These are phyloP conservation scores for Oncorhynchus masou DNA, from an alignment of 2,113 vertebrate genomes.

Conservation along the genomic window DNA sequence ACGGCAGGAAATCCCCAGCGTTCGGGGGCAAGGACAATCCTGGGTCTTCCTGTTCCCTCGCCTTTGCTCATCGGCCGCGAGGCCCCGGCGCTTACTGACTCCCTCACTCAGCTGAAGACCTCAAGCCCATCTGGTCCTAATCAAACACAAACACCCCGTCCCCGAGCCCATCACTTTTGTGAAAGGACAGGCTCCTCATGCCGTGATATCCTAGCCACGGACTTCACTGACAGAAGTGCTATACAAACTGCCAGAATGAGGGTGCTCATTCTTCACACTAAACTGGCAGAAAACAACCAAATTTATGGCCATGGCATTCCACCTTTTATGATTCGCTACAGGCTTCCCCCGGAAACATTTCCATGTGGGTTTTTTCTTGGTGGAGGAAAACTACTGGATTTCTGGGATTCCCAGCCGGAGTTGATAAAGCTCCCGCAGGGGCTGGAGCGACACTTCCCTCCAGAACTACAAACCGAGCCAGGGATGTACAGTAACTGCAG, in stretches of 20 bases:
- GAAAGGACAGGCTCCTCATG: background rate
- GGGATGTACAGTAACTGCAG: constrained; percentile 12
- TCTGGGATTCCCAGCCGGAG: constrained; percentile 55
- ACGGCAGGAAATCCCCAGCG: constrained; percentile 49
- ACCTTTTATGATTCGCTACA: constrained; percentile 31
- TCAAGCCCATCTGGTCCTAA: background rate
- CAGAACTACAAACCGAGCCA: constrained; percentile 53
- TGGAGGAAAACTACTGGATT: background rate
- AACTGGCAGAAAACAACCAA: constrained; percentile 39
- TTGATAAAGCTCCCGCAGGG: constrained; percentile 53
- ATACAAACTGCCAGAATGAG: constrained; percentile 29
- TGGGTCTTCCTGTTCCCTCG: constrained; percentile 19
- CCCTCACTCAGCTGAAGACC: background rate
- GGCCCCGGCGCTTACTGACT: background rate
- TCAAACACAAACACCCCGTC: constrained; percentile 23
- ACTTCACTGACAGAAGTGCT: constrained; percentile 18
- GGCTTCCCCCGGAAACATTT: constrained; percentile 44
- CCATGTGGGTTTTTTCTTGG: constrained; percentile 23
- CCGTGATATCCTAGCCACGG: constrained; percentile 16
- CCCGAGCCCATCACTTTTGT: constrained; percentile 11
- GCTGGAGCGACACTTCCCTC: constrained; percentile 39
- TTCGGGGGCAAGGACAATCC: constrained; percentile 15
- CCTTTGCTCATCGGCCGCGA: constrained; percentile 1
- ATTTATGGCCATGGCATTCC: constrained; percentile 47
- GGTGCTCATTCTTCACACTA: constrained; percentile 9